phyloP scores from a whole-genome alignment of 2,113 vertebrate genomes.

The Myotis lucifugus region DNA sequence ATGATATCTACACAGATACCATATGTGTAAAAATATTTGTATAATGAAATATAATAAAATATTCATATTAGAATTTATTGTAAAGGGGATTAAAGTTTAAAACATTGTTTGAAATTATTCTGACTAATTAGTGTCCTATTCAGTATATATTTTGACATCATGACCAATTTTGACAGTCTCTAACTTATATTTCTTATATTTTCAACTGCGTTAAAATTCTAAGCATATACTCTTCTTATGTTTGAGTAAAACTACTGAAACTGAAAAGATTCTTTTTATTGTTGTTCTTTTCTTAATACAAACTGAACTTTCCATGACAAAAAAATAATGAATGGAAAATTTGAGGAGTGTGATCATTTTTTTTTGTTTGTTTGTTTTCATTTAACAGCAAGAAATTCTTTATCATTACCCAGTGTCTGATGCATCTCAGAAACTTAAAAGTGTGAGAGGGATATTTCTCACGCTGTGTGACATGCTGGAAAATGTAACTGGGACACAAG shows the following conservation, averaged over 20 bases:
- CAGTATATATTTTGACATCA: background rate
- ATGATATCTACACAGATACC: background rate
- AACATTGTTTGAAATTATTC: constrained; percentile 35
- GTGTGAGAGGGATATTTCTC: constrained; percentile 96
- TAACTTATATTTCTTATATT: constrained; percentile 46
- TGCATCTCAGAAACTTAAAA: constrained; percentile 93
- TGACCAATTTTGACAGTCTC: background rate
- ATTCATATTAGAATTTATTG: background rate
- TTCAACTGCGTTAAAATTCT: constrained; percentile 48
- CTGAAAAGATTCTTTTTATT: background rate
- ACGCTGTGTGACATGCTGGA: constrained; percentile 98
- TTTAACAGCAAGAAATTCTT: constrained; percentile 94
- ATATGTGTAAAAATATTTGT: background rate
- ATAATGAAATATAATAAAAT: constrained; percentile 40
- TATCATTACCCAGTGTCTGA: constrained; percentile 95
- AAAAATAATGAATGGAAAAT: constrained; percentile 28
- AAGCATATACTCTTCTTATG: background rate
- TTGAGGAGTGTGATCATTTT: background rate
- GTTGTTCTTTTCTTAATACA: constrained; percentile 3
- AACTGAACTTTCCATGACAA: background rate
- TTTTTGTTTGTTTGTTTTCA: constrained; percentile 56
- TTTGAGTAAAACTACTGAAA: background rate
- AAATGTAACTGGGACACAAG: constrained; percentile 92
- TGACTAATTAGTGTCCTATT: background rate
- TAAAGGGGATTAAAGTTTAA: constrained; percentile 49